A percentile compares a stretch with the other conserved stretches of the same genome.
Conservation (phyloP, 2,888 invertebrate species). For the Ophraella communa region DNA sequence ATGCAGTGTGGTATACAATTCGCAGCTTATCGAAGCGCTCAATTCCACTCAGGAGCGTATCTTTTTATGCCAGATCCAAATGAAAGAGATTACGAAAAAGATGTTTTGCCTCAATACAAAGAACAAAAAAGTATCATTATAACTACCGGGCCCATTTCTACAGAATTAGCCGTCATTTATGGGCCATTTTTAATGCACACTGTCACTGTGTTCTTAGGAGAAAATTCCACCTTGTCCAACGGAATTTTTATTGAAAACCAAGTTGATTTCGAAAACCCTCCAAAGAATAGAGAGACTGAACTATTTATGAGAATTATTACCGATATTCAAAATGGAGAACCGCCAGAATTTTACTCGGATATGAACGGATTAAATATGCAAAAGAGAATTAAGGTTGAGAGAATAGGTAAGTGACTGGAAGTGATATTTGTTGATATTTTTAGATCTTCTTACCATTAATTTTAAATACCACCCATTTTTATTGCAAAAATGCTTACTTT, state of each 20-base stretch:
- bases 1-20: constrained; percentile 83
- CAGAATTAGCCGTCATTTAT: constrained; percentile 85
- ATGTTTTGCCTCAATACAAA: constrained; percentile 75
- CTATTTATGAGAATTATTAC: constrained; percentile 90
- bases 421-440: too few species aligned
- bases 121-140: constrained; percentile 77
- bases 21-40: constrained; percentile 89
- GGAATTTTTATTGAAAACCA: constrained; percentile 83
- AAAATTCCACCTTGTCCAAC: constrained; percentile 70
- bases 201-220: constrained; percentile 78
- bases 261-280: constrained; percentile 84
- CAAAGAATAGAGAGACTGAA: constrained; percentile 89
- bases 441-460: too few species aligned
- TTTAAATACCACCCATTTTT: too few species aligned
- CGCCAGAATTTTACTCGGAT: constrained; percentile 87
- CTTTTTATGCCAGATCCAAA: constrained; percentile 93
- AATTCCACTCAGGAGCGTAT: constrained; percentile 95
- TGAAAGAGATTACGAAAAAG: constrained; percentile 81
- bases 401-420: constrained; percentile 65
- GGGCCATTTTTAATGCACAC: constrained; percentile 80
- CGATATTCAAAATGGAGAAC: constrained; percentile 82
- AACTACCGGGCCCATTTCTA: constrained; percentile 82
- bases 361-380: constrained; percentile 94
- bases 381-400: constrained; percentile 73
- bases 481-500: too few species aligned